Base-by-base conservation (phyloP, 2,797 vertebrate species). In the Bradypus variegatus region DNA sequence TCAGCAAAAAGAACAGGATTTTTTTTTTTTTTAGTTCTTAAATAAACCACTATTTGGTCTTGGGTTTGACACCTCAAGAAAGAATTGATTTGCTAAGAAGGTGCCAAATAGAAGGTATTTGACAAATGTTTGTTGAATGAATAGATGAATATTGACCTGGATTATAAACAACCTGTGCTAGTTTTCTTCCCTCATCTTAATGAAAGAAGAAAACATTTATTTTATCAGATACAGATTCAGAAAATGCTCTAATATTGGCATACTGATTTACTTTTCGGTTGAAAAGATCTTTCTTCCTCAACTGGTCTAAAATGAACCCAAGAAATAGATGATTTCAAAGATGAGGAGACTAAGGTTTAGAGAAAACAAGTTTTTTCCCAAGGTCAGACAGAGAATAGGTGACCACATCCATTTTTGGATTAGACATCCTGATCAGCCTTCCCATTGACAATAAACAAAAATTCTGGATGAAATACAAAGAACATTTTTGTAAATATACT, bases 41-140 rank as follows among this genome's bases (percentile, higher is more conserved):
- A 83, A 84, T 78, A 86, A 93, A 75, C 50, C 31, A 36, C 65
- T 88, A 36, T 79, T 90, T 79, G 86, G 67, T 81, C 55, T 81
- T 90, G 18, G 21, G 23, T 73, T 87, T 27, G 86, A 69, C 25
- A 45, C 19, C 29, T 85, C 9, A n/a, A 27, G 27, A 77, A 91
- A 91, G 76, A 53, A 91, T 25, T 8, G 36, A 60, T 36, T 76
- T 21, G 31, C 76, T 70, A 83, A 11, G 23, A 55, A 33, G 82
- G 21, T 33, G 16, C 29, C 65, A 18, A 15, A 18, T 18, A 41
- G 36, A 67, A 78, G 50, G 11, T 45, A 13, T 16, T 53, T 82
- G 65, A 29, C 60, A 88, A 38, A 48, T 73, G 5, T 15, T 84
- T 76, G 31, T 50, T 75, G 48, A 19, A 2, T 29, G 10, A 85